These are phyloP conservation scores for Rhinoderma darwinii DNA, from an alignment of 2,113 vertebrate genomes.

Conservation along the genomic window DNA sequence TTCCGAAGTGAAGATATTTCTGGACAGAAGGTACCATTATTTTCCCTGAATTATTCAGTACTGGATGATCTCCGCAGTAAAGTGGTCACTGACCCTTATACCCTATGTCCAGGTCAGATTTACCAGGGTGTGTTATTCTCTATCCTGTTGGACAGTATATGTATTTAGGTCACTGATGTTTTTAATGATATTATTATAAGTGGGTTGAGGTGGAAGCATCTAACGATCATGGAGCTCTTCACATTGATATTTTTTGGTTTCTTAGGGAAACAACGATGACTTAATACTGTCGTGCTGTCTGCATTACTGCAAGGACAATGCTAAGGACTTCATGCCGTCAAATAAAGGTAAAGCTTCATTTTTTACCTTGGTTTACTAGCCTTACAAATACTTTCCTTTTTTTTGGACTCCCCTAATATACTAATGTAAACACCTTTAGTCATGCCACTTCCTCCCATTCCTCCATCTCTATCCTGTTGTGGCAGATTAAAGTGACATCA, in stretches of 20 bases:
- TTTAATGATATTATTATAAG: background rate
- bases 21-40: slow-evolving; percentile 85
- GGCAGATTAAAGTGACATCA: slow-evolving; percentile 55
- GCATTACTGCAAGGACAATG: slow-evolving; percentile 97
- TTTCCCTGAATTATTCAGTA: background rate
- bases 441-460: slow-evolving; percentile 20
- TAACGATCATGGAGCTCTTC: background rate
- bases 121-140: no score
- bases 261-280: slow-evolving; percentile 95
- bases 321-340: slow-evolving; percentile 92
- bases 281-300: slow-evolving; percentile 85
- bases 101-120: background rate
- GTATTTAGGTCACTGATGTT: background rate
- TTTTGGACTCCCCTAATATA: slow-evolving; percentile 45
- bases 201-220: background rate
- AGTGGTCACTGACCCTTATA: background rate
- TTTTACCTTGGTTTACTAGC: slow-evolving; percentile 49
- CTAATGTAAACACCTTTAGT: slow-evolving; percentile 12
- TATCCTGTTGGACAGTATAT: background rate
- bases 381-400: slow-evolving; percentile 42
- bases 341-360: slow-evolving; percentile 81
- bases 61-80: background rate
- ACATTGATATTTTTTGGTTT: background rate
- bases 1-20: slow-evolving; percentile 97
- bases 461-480: slow-evolving; percentile 23